phyloP scores from a whole-genome alignment of 2,113 vertebrate genomes.

The Xiphophorus couchianus region DNA sequence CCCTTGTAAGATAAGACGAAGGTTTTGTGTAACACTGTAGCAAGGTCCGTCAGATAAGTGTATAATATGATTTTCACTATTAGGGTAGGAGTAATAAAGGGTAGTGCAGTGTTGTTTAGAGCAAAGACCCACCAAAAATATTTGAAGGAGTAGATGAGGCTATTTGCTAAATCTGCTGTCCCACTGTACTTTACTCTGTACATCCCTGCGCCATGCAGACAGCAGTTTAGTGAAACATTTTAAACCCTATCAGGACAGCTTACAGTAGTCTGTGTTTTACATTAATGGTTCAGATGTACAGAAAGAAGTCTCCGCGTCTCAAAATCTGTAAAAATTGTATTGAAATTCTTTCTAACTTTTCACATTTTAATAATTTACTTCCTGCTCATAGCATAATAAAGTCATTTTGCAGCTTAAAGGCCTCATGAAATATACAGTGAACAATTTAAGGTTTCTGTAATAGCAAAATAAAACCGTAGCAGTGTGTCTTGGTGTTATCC shows the following conservation, averaged over 20 bases:
- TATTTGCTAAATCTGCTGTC: conserved; percentile 64
- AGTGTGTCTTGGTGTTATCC: not conserved
- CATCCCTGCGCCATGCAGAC: conserved; percentile 65
- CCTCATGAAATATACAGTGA: conserved; percentile 49
- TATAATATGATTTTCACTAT: conserved; percentile 67
- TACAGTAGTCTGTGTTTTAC: conserved; percentile 58
- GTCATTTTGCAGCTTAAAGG: conserved; percentile 20
- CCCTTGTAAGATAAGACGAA: conserved; percentile 75
- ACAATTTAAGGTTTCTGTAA: conserved; percentile 7
- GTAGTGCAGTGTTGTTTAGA: conserved; percentile 65
- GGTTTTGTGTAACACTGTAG: conserved; percentile 78
- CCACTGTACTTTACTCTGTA: conserved; percentile 68
- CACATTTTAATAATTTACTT: conserved; percentile 44
- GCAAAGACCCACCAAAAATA: conserved; percentile 72
- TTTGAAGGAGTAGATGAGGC: conserved; percentile 48
- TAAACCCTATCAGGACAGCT: conserved; percentile 48
- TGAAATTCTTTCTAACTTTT: conserved; percentile 58
- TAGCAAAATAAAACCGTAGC: conserved; percentile 4
- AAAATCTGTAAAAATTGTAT: conserved; percentile 68
- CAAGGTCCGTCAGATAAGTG: conserved; percentile 70
- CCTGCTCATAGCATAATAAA: conserved; percentile 22
- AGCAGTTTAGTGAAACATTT: conserved; percentile 51
- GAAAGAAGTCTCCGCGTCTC: conserved; percentile 51
- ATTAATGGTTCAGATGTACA: conserved; percentile 56
- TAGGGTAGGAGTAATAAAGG: conserved; percentile 56